Percentiles rank a stretch among this genome's conserved stretches.
phyloP scores from a whole-genome alignment of 2,113 vertebrate genomes.

The Passer montanus region DNA sequence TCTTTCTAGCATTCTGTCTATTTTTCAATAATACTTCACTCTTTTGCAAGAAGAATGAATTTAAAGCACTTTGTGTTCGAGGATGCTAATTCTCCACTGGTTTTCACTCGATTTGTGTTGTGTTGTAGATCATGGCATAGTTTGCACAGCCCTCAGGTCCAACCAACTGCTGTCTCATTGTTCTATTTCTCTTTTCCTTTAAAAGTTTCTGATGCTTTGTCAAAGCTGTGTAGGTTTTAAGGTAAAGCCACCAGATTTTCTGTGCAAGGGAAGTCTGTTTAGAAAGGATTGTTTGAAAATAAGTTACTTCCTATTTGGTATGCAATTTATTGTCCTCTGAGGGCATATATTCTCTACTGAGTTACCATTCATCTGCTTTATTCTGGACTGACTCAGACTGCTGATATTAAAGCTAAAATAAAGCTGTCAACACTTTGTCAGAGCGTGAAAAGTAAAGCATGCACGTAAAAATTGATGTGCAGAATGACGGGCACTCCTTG shows the following conservation, averaged over 20 bases:
- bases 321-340: slow-evolving; percentile 26
- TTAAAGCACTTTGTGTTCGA: neutral
- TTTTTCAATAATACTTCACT: neutral
- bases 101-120: neutral
- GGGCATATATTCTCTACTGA: neutral
- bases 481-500: neutral
- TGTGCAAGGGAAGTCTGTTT: neutral
- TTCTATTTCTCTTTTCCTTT: neutral
- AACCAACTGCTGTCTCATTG: neutral
- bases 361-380: slow-evolving; percentile 30
- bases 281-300: neutral
- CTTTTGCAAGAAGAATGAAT: neutral
- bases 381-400: neutral
- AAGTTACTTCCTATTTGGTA: neutral
- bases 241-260: neutral
- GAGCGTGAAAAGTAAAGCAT: neutral
- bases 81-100: neutral
- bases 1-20: neutral
- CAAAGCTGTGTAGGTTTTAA: neutral
- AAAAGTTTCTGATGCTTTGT: neutral
- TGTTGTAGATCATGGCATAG: neutral
- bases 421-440: slow-evolving; percentile 44
- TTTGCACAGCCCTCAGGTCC: neutral
- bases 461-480: neutral
- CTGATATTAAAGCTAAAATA: slow-evolving; percentile 37